Evolutionary conservation across 2,888 invertebrate genomes (phyloP).

Genomic region (Drosophila tanythrix): DNA sequence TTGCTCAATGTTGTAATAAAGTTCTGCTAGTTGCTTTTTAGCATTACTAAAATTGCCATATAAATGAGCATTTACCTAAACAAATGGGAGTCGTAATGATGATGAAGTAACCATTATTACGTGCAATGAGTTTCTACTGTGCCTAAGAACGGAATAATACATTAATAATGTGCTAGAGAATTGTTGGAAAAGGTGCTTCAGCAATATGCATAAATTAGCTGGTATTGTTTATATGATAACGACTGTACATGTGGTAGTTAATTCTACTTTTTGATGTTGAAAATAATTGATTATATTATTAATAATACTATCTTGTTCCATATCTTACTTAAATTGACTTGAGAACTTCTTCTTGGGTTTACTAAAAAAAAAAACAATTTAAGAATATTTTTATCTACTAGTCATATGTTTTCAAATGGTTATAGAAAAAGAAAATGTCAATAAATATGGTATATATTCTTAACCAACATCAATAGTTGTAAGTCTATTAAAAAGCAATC

Average conservation of each 20-base stretch:
- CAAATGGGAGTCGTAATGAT: slow-evolving; percentile 17
- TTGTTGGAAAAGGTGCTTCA: neutral
- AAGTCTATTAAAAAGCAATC: neutral
- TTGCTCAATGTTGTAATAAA: neutral
- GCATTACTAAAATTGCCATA: slow-evolving; percentile 8
- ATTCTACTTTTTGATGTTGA: neutral
- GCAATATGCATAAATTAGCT: neutral
- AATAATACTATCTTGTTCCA: neutral
- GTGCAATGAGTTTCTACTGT: neutral
- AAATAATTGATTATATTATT: neutral
- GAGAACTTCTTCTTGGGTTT: neutral
- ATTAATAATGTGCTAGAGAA: neutral
- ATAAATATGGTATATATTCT: neutral
- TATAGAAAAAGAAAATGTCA: neutral
- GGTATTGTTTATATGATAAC: neutral
- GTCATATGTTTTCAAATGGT: neutral
- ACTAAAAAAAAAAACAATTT: neutral
- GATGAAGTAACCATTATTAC: neutral
- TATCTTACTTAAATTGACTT: neutral
- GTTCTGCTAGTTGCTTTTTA: slow-evolving; percentile 5
- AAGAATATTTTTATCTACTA: neutral
- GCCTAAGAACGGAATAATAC: neutral
- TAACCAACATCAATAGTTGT: neutral
- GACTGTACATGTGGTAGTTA: neutral
- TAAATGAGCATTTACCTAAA: slow-evolving; percentile 3